These are phyloP conservation scores for Lucilia sericata DNA, from an alignment of 1,140 invertebrate species.

Conservation along the genomic window DNA sequence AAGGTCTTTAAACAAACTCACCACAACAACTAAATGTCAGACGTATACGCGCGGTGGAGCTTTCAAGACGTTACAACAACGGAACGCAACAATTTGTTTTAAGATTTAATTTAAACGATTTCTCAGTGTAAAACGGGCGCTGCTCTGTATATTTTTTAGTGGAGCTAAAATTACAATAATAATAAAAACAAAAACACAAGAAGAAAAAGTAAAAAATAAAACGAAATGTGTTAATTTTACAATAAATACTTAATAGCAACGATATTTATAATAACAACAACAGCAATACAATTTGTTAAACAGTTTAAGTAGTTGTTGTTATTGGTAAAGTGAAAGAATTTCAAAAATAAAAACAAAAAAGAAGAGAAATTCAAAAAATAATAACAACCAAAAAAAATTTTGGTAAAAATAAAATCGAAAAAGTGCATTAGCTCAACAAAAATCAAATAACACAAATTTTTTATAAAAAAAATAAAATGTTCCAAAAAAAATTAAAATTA, in stretches of 20 bases:
- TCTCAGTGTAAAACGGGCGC: background rate
- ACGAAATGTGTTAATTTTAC: conserved; percentile 10
- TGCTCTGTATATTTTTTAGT: background rate
- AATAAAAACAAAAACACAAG: background rate
- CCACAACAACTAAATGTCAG: conserved; percentile 36
- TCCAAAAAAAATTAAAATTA: background rate
- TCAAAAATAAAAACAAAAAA: background rate
- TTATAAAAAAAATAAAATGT: background rate
- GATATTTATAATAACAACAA: background rate
- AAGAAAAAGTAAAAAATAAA: background rate
- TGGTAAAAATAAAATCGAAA: background rate
- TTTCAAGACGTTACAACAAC: conserved; percentile 36
- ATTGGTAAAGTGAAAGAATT: too few species aligned
- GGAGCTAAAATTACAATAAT: background rate
- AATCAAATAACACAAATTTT: background rate
- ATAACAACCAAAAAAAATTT: background rate
- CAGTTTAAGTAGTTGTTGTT: background rate
- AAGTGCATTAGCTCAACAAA: background rate
- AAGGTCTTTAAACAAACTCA: conserved; percentile 21
- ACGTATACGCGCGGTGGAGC: conserved; percentile 37
- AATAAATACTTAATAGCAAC: background rate
- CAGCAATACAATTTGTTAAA: background rate
- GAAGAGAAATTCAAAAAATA: background rate
- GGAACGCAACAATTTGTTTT: conserved; percentile 14
- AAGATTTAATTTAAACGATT: conserved; percentile 4